Evolutionary conservation across 1,140 invertebrate genomes (phyloP), one percentile per base, ranked within the genome.

Genomic region (Drosophila tristis): DNA sequence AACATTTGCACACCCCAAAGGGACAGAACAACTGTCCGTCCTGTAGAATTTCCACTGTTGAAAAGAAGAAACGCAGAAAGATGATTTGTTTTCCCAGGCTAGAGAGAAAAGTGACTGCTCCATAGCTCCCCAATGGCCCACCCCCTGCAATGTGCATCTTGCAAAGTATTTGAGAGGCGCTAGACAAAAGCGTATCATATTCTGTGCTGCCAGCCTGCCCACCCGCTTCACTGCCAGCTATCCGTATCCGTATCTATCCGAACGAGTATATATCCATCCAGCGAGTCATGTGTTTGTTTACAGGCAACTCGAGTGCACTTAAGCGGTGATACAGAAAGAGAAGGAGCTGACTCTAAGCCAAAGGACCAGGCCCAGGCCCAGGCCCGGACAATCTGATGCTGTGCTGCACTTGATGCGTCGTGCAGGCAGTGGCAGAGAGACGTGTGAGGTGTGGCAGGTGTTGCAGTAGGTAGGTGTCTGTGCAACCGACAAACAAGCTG

Each of bases 241-340:
- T 9, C 11, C 35, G 35, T 39, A 39, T 57, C 42, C 11, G 23
- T 57, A 60, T 74, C 48, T 74, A 57, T 71, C 51, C 60, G 55
- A 55, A 49, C 68, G 63, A 54, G 57, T 58, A 42, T 35, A 25
- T n/a, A 20, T 25, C 53, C 39, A 43, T 29, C 51, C 50, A 53
- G 55, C 56, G 44, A 67, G 55, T 57, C 61, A 65, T 70, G 78
- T 81, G 74, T 87, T 67, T 86, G 81, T 86, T 87, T 86, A 86
- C 82, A 86, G 78, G 62, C 65, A 86, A 78, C 82, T 87, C 70
- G 75, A 86, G 82, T 86, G 82, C 82, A 87, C 82, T 87, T 86
- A 87, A 82, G 82, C 82, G 82, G 53, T 58, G 67, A 70, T 71
- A 71, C 65, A 54, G 66, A 65, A 26, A 43, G 25, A 44, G 31